Evolutionary conservation across 2,113 vertebrate species (phyloP).

Genomic region (Amphilophus citrinellus): DNA sequence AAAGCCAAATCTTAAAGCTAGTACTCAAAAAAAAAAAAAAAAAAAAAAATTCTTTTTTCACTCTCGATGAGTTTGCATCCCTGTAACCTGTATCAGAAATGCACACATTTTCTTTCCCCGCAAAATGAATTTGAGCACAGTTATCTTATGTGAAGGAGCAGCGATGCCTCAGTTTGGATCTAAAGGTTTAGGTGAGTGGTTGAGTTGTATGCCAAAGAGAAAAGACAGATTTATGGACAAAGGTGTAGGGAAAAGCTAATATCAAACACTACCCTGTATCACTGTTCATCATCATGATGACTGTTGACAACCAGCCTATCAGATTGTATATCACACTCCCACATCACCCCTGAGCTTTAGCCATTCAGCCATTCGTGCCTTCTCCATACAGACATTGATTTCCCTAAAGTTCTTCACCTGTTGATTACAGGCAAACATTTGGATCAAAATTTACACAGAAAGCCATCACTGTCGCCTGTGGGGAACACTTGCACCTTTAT

Average conservation of each 20-base stretch:
- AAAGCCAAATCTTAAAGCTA: background rate
- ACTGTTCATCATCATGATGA: constrained; percentile 16
- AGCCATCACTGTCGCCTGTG: constrained; percentile 53
- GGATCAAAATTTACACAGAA: constrained; percentile 41
- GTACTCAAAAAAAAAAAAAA: too few species aligned
- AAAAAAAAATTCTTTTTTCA: background rate
- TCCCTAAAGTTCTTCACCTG: constrained; percentile 16
- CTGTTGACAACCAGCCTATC: constrained; percentile 61
- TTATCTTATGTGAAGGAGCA: background rate
- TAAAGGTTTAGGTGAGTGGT: background rate
- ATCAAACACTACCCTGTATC: background rate
- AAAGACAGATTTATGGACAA: background rate
- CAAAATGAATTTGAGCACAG: background rate
- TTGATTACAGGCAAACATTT: constrained; percentile 36
- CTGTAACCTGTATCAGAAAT: background rate
- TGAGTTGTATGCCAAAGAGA: constrained; percentile 56
- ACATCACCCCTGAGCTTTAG: constrained; percentile 76
- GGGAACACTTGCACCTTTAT: constrained; percentile 67
- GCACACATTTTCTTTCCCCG: background rate
- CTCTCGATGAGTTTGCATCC: background rate
- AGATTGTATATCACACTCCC: constrained; percentile 50
- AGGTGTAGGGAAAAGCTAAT: background rate
- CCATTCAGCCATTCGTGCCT: constrained; percentile 86
- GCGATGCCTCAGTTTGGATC: background rate
- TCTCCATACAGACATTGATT: constrained; percentile 62